Evolutionary conservation across 2,888 invertebrate genomes (phyloP).

Genomic region (Lasioglossum pauxillum): DNA sequence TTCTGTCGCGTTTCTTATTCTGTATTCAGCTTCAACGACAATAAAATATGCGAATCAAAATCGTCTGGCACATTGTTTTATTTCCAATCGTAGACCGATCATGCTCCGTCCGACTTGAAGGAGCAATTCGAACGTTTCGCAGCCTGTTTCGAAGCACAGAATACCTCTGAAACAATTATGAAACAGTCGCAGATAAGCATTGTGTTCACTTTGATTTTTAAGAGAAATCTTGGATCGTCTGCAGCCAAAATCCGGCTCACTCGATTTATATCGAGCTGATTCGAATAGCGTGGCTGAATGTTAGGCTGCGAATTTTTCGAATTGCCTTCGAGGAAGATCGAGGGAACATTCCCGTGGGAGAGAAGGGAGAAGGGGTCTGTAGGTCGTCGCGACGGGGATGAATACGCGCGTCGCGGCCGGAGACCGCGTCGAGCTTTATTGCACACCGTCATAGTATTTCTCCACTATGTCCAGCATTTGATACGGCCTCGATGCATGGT

Average conservation of each 20-base stretch:
- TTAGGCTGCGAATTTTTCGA: not conserved
- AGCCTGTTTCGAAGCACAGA: not conserved
- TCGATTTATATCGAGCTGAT: not conserved
- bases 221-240: no score
- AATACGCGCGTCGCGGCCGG: not conserved
- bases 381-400: no score
- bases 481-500: constrained; percentile 34
- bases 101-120: not conserved
- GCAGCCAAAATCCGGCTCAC: no score
- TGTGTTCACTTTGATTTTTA: no score
- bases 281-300: not conserved
- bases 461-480: constrained; percentile 51
- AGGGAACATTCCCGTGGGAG: not conserved
- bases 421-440: constrained; percentile 57
- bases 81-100: not conserved
- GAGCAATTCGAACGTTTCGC: not conserved
- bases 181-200: no score
- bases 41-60: not conserved
- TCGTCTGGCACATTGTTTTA: not conserved
- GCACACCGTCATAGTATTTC: constrained; percentile 66
- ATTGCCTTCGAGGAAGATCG: not conserved
- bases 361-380: not conserved
- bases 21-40: not conserved
- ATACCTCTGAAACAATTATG: no score
- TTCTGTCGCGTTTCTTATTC: no score